Conservation (phyloP, 92 coral and sea anemone genomes). For the Heteractis magnifica region DNA sequence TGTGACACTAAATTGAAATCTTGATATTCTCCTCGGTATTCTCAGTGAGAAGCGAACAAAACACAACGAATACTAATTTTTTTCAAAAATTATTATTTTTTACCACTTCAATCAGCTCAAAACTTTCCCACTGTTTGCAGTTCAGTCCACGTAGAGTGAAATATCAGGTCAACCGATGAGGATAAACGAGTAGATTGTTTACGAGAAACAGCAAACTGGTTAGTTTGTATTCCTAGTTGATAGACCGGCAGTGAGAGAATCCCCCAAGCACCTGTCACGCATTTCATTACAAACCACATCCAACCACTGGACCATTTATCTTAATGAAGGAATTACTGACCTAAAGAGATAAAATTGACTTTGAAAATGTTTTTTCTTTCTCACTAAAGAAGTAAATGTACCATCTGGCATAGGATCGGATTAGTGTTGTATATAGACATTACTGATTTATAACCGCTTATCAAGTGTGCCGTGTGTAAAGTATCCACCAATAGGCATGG, state of each 20-base stretch:
- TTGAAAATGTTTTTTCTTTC: constrained; percentile 26
- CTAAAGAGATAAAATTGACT: constrained; percentile 55
- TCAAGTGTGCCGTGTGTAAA: constrained; percentile 32
- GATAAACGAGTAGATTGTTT: neutral
- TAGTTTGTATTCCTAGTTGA: neutral
- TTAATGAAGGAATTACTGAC: constrained; percentile 47
- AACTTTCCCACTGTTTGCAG: neutral
- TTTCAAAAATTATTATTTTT: neutral
- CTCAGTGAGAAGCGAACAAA: neutral
- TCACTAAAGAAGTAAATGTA: constrained; percentile 6
- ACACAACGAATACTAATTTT: neutral
- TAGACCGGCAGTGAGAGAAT: constrained; percentile 1
- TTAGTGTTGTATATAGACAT: constrained; percentile 38
- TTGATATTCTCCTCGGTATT: neutral
- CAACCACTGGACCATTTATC: constrained; percentile 46
- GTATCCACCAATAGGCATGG: constrained; percentile 40
- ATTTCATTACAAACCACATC: constrained; percentile 23
- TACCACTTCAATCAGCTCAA: neutral
- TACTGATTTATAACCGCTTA: constrained; percentile 51
- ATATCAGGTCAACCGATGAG: neutral
- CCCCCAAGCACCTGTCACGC: constrained; percentile 4
- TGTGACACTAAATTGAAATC: neutral
- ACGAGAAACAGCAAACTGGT: neutral
- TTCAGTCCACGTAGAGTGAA: neutral
- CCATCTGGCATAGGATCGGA: constrained; percentile 42